Percentiles rank a stretch among this genome's conserved stretches.
These are phyloP conservation scores for Procavia capensis DNA, from an alignment of 2,113 vertebrate species.

Conservation along the genomic window DNA sequence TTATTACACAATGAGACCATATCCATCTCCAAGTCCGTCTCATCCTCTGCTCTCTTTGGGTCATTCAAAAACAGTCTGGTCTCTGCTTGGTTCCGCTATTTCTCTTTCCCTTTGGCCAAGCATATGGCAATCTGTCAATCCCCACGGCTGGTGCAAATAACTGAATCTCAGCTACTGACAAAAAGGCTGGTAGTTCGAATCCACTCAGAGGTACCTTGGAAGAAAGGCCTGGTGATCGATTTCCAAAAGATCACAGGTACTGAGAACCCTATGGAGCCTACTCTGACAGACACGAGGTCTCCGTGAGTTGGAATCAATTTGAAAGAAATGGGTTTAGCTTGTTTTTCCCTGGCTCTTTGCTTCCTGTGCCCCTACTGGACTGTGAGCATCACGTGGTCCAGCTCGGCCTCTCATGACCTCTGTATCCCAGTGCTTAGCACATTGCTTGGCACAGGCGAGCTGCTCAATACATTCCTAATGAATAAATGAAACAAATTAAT, in stretches of 20 bases:
- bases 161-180: background rate
- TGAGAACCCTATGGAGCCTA: background rate
- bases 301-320: too few species aligned
- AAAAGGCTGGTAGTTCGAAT: background rate
- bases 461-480: background rate
- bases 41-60: background rate
- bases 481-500: background rate
- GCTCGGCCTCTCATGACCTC: background rate
- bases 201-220: background rate
- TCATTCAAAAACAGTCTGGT: background rate
- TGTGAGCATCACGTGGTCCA: rapidly evolving
- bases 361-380: background rate
- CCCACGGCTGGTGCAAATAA: background rate
- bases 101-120: background rate
- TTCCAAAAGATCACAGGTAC: background rate
- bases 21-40: background rate
- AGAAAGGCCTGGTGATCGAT: background rate
- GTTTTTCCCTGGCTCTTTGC: too few species aligned
- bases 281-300: background rate
- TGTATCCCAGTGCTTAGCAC: background rate
- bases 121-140: rapidly evolving
- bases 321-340: background rate
- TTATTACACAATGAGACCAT: background rate
- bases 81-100: too few species aligned
- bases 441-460: background rate